A percentile compares a stretch with the other conserved stretches of the same genome.
These are phyloP conservation scores for Polydrusus pterygomalis DNA, from an alignment of 2,888 invertebrate species.

Conservation along the genomic window DNA sequence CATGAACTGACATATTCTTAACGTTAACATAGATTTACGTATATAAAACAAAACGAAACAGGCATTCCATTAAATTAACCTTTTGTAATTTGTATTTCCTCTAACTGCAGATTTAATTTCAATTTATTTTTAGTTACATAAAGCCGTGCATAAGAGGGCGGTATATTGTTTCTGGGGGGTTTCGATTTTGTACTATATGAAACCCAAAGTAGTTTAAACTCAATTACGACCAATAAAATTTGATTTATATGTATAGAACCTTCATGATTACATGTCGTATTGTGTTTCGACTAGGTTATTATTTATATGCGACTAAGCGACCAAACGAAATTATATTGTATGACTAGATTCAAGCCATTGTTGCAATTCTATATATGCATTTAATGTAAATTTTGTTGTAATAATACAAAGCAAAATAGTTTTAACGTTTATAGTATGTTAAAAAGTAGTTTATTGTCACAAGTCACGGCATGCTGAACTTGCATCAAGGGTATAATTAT, in stretches of 20 bases:
- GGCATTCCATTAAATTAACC: too few species aligned
- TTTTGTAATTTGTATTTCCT: too few species aligned
- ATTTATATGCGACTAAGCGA: conserved; percentile 35
- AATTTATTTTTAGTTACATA: conserved; percentile 9
- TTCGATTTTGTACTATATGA: conserved; percentile 12
- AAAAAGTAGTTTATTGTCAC: conserved; percentile 54
- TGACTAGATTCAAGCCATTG: conserved; percentile 31
- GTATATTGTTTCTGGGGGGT: background rate
- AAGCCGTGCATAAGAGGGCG: background rate
- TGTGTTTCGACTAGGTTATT: conserved; percentile 42
- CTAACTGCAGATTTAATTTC: background rate
- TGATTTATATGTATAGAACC: conserved; percentile 49
- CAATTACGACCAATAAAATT: conserved; percentile 49
- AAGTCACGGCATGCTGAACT: conserved; percentile 52
- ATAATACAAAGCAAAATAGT: conserved; percentile 50
- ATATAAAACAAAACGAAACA: too few species aligned
- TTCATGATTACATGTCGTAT: conserved; percentile 47
- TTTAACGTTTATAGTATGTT: conserved; percentile 50
- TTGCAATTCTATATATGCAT: conserved; percentile 40
- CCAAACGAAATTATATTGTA: conserved; percentile 44
- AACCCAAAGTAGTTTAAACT: conserved; percentile 35
- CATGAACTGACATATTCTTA: too few species aligned
- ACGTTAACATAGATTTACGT: too few species aligned
- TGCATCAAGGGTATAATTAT: conserved; percentile 48
- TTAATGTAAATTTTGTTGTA: conserved; percentile 50